phyloP scores from a whole-genome alignment of 2,888 invertebrate species.

The Volucella bombylans region DNA sequence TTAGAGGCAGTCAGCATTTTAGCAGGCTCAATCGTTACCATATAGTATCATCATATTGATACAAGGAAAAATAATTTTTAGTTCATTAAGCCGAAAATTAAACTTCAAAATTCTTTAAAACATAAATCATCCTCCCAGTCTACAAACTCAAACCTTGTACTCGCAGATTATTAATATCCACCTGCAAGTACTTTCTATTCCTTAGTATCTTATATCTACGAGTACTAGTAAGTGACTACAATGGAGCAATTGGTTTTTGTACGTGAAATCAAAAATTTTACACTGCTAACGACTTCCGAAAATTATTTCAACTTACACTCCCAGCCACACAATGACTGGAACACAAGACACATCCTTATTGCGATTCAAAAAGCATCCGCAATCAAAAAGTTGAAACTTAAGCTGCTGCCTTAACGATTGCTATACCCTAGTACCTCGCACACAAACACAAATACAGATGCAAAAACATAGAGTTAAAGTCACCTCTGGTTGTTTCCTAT shows the following conservation, averaged over 20 bases:
- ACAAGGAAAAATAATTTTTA: too few species aligned
- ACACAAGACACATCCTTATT: conserved; percentile 50
- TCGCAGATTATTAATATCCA: too few species aligned
- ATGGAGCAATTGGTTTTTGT: not conserved
- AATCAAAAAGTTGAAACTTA: conserved; percentile 73
- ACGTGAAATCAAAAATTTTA: conserved; percentile 15
- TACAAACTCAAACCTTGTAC: too few species aligned
- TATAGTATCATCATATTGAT: too few species aligned
- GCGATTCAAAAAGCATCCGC: conserved; percentile 62
- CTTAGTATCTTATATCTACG: too few species aligned
- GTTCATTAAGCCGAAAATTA: too few species aligned
- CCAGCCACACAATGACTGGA: conserved; percentile 24
- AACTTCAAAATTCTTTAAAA: too few species aligned
- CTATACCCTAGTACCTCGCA: conserved; percentile 9
- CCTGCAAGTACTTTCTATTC: too few species aligned
- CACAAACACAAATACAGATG: conserved; percentile 12
- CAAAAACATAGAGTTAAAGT: not conserved
- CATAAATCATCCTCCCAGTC: too few species aligned
- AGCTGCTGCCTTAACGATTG: conserved; percentile 71
- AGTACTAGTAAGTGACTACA: too few species aligned
- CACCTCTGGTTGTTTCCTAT: not conserved
- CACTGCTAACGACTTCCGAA: conserved; percentile 29
- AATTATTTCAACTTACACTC: conserved; percentile 43
- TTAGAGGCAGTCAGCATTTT: too few species aligned
- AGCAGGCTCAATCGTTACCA: too few species aligned